These are phyloP conservation scores for Melanotaenia maccullochi DNA, from an alignment of 2,797 vertebrate species.

Conservation along the genomic window DNA sequence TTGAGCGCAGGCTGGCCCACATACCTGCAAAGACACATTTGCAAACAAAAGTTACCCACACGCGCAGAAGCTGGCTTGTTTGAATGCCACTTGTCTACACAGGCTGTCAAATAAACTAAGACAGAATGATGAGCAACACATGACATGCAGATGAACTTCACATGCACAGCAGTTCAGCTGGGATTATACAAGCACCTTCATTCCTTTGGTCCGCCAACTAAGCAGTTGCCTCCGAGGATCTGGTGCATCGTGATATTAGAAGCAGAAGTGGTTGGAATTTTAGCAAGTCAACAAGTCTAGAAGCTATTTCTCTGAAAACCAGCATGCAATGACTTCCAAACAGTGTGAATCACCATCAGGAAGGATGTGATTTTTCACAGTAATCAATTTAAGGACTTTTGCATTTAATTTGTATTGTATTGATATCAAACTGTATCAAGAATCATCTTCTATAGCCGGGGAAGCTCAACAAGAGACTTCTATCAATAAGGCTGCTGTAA, in stretches of 20 bases:
- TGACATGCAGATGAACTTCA: slow-evolving; percentile 60
- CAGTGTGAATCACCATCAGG: slow-evolving; percentile 39
- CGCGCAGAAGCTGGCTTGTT: slow-evolving; percentile 23
- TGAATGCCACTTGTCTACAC: slow-evolving; percentile 44
- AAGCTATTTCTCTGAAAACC: slow-evolving; percentile 48
- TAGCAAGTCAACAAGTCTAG: slow-evolving; percentile 54
- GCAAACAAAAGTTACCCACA: slow-evolving; percentile 44
- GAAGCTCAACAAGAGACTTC: slow-evolving; percentile 5
- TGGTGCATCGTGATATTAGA: slow-evolving; percentile 55
- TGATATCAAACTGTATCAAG: slow-evolving; percentile 1
- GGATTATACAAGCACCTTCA: slow-evolving; percentile 57
- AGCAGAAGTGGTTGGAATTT: slow-evolving; percentile 66
- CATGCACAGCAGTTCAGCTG: slow-evolving; percentile 63
- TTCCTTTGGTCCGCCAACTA: slow-evolving; percentile 53
- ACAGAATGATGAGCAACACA: slow-evolving; percentile 56
- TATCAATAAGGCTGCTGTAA: background rate
- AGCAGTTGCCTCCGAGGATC: slow-evolving; percentile 27
- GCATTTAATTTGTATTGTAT: background rate
- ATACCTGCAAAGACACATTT: slow-evolving; percentile 85
- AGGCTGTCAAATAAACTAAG: slow-evolving; percentile 65
- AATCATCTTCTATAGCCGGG: slow-evolving; percentile 12
- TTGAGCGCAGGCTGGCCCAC: slow-evolving; percentile 97
- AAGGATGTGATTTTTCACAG: slow-evolving; percentile 54
- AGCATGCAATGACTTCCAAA: slow-evolving; percentile 51
- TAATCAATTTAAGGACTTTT: slow-evolving; percentile 34